Conservation (phyloP, 2,797 vertebrate genomes). For the Dendrocincla tyrannina region DNA sequence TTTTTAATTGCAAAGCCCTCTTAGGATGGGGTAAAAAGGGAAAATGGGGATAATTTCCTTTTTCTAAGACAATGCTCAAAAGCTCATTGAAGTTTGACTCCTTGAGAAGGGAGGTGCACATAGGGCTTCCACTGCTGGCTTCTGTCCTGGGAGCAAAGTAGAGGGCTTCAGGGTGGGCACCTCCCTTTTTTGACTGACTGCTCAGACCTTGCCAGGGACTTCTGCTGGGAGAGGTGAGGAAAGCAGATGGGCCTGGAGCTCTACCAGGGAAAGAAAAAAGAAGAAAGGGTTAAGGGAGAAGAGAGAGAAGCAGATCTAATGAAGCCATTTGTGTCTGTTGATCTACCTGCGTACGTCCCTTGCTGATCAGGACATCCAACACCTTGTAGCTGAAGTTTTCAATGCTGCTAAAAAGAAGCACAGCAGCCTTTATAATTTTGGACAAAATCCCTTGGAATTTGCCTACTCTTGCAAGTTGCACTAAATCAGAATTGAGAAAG, state of each 20-base stretch:
- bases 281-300: not conserved
- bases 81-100: fast-evolving
- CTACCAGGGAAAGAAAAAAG: not conserved
- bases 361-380: not conserved
- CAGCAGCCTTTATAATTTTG: not conserved
- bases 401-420: not conserved
- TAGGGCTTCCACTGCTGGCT: not conserved
- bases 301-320: not conserved
- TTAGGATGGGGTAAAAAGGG: not conserved
- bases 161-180: not conserved
- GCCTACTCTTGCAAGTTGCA: not conserved
- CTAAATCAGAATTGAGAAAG: not conserved
- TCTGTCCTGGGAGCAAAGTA: not conserved
- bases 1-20: conserved; percentile 16
- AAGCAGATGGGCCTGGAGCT: not conserved
- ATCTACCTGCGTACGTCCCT: not conserved
- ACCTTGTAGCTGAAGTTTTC: not conserved
- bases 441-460: not conserved
- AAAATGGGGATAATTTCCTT: not conserved
- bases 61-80: not conserved
- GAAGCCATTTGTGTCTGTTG: not conserved
- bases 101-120: fast-evolving
- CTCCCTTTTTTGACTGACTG: not conserved
- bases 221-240: not conserved
- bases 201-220: fast-evolving